Percentiles rank a stretch among this genome's conserved stretches.
phyloP scores from a whole-genome alignment of 2,113 vertebrate species.

The Pachycephala philippinensis region DNA sequence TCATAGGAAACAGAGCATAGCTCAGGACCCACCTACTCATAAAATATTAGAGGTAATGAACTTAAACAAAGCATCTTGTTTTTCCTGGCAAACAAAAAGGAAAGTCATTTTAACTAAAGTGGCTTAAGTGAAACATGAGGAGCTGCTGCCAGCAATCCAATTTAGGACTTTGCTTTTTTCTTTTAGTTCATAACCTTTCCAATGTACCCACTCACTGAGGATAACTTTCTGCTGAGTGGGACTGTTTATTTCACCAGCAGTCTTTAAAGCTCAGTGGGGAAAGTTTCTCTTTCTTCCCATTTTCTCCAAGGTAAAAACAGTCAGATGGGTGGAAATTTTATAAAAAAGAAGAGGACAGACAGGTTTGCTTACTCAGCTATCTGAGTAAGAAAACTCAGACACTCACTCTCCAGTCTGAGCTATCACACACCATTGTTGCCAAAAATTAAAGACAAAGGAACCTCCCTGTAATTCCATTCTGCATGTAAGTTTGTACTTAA shows the following conservation, averaged over 20 bases:
- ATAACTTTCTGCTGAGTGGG: neutral
- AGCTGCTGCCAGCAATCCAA: constrained; percentile 30
- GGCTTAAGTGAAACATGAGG: neutral
- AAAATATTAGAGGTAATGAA: neutral
- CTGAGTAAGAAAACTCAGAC: neutral
- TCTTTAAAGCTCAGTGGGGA: neutral
- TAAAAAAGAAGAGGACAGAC: neutral
- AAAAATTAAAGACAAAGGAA: neutral
- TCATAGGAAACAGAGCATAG: neutral
- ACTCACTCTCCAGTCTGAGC: neutral
- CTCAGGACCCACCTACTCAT: neutral
- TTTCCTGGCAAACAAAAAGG: constrained; percentile 29
- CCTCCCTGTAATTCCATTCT: neutral
- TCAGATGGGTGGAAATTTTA: neutral
- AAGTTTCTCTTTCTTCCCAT: neutral
- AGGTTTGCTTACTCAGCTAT: neutral
- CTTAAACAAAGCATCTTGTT: neutral
- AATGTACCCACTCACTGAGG: neutral
- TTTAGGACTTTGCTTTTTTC: neutral
- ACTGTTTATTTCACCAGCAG: neutral
- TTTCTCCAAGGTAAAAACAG: neutral
- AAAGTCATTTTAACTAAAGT: neutral
- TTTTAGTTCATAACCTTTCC: neutral
- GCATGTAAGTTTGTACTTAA: neutral
- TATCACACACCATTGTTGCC: fast-evolving